Evolutionary conservation across 64 coral and sea anemone species (phyloP), one percentile per base, ranked within the genome.

Genomic region (Montipora foliosa): DNA sequence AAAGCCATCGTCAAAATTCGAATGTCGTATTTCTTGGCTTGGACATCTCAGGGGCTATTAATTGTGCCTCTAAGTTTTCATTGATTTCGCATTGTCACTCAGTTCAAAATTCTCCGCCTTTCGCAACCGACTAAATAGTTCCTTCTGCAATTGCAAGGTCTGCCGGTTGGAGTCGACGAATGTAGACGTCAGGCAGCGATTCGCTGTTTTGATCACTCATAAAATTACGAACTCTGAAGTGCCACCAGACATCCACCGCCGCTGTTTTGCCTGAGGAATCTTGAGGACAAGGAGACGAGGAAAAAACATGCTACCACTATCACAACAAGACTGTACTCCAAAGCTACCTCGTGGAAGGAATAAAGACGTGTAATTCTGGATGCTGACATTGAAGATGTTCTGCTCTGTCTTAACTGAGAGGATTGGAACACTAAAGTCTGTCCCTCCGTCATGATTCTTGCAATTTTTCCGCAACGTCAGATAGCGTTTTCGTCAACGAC

Each of bases 241-340:
- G 62, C 59, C 44, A 16, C 3, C 12, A 25, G 11, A 71, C 17
- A 72, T 52, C 47, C 6, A 9, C 12, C 20, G 81, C 81, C 6
- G 13, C 19, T 68, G 16, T 22, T 86, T 20, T 71, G 44, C 4
- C 71, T 86, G 1, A 86, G 82, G 9, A 70, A 50, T 86, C 66
- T 86, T 70, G 82, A 86, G 4, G 82, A 86, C 16, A 72, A 47
- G 19, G 82, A 70, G 5, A 86, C 46, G 1, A 86, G 64, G 46
- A 86, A 24, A 71, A 86, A 86, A 86, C 82, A 71, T n/a, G 44
- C 82, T 45, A 86, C 5, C 0, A 51, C 47, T 20, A 86, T 72
- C 6, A 86, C 66, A 13, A 86, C 82, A 50, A 67, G 62, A 22
- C 82, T 86, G 82, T 86, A 86, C 13, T 86, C 82, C 62, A 86